Evolutionary conservation across 1,140 invertebrate genomes (phyloP), one percentile per base, ranked within the genome.

Genomic region (Rhopalosiphum padi): DNA sequence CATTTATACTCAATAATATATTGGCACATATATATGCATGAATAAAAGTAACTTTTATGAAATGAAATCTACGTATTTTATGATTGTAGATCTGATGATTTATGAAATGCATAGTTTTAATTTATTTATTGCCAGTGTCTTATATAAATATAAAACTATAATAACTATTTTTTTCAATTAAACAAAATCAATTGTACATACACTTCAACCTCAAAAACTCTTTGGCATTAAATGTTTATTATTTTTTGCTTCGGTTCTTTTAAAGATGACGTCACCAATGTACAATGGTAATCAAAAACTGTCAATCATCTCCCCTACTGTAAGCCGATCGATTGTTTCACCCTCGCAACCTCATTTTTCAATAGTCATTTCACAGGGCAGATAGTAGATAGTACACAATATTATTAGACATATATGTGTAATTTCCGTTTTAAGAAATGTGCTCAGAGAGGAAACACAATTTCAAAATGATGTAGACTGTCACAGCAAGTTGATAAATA

Each of bases 341-440:
- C 46, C 68, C 91, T 85, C 48, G 46, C 30, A 11, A 91, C 22
- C 68, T 41, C 82, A 55, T 83, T 93, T 93, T 86, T 93, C 91
- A 93, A 86, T 55, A 53, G 46, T 93, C 91, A 93, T 93, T 93
- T 82, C 77, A 55, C 46, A 21, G 35, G 53, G 51, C 30, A n/a
- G 46, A 35, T 53, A 53, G 3, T 86, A 86, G 46, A 88, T 48
- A 85, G 25, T 22, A 68, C 41, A 90, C 18, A 90, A 25, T 41
- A 55, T 51, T 88, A 88, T 25, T 25, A 86, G 4, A 43, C 55
- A 15, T 90, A 68, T 60, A 68, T 43, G 37, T 90, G 41, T 90
- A 90, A 90, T 90, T 90, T 90, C 55, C 55, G 89, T 90, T 90
- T 68, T 90, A 90, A 90, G 53, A 90, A 90, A 60, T 68, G 89